These are phyloP conservation scores for Kuschelorhynchus macadamiae DNA, from an alignment of 2,888 invertebrate species.

Conservation along the genomic window DNA sequence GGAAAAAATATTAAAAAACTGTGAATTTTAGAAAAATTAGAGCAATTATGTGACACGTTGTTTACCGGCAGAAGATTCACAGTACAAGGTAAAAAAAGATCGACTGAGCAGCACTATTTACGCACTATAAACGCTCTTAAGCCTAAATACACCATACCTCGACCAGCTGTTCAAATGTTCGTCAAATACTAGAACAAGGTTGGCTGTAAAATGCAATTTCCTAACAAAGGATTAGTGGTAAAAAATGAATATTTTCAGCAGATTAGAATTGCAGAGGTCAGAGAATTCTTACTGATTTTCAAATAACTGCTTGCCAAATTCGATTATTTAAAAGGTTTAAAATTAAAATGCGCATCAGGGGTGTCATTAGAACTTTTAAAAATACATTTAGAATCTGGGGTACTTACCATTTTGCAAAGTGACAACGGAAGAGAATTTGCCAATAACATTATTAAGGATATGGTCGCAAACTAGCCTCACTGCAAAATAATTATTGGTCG, in stretches of 20 bases:
- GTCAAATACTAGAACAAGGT: conserved; percentile 24
- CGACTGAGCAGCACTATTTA: conserved; percentile 5
- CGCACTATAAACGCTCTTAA: conserved; percentile 17
- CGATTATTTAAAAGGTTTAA: conserved; percentile 33
- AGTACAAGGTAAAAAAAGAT: neutral
- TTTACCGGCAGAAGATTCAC: too few species aligned
- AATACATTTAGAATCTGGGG: conserved; percentile 49
- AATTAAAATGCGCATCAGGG: conserved; percentile 33
- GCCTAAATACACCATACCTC: conserved; percentile 33
- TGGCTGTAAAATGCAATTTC: conserved; percentile 8
- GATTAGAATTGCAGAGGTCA: conserved; percentile 17
- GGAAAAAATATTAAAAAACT: too few species aligned
- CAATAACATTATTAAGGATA: conserved; percentile 53
- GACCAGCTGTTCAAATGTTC: conserved; percentile 31
- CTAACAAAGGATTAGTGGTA: conserved; percentile 20
- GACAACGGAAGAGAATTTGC: conserved; percentile 57
- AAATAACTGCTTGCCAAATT: conserved; percentile 43
- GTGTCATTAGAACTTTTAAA: conserved; percentile 42
- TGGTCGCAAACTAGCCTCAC: conserved; percentile 35
- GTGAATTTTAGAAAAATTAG: too few species aligned
- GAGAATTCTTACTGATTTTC: conserved; percentile 43
- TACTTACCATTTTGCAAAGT: conserved; percentile 47
- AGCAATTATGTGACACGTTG: too few species aligned
- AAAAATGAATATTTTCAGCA: conserved; percentile 8
- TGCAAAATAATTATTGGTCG: conserved; percentile 56